phyloP scores from a whole-genome alignment of 2,888 invertebrate species.

The Parnassius mnemosyne region DNA sequence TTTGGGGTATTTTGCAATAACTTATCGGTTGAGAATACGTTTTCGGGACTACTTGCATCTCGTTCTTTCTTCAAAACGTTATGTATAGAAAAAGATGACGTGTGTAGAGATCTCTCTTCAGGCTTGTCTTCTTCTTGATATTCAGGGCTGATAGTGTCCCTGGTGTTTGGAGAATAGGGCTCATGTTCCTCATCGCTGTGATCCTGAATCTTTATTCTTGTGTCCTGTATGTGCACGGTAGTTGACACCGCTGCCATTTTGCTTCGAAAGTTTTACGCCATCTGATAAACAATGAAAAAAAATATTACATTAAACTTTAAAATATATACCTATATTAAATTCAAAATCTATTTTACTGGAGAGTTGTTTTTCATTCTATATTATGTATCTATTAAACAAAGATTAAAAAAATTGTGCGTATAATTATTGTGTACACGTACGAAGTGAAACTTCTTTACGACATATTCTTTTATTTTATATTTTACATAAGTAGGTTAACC shows the following conservation, averaged over 20 bases:
- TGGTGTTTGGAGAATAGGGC: constrained; percentile 65
- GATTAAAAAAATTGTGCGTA: no score
- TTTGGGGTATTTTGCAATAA: constrained; percentile 69
- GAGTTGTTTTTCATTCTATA: no score
- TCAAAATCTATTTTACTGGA: no score
- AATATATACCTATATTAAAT: no score
- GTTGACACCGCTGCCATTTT: constrained; percentile 76
- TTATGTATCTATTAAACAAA: no score
- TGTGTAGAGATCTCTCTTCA: constrained; percentile 55
- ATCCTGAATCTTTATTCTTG: constrained; percentile 68
- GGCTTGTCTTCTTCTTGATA: constrained; percentile 65
- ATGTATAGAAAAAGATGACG: constrained; percentile 74
- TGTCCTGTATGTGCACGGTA: constrained; percentile 62
- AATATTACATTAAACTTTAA: neutral
- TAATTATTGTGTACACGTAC: no score
- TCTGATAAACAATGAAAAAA: constrained; percentile 47
- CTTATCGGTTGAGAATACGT: constrained; percentile 75
- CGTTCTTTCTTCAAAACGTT: constrained; percentile 75
- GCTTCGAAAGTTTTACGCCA: constrained; percentile 55
- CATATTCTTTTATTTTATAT: no score
- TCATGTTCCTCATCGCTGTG: constrained; percentile 68
- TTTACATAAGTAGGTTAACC: no score
- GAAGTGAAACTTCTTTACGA: no score
- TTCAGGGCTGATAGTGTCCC: constrained; percentile 66
- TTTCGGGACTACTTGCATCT: constrained; percentile 69